Evolutionary conservation across 2,113 vertebrate species (phyloP).

Genomic region (Pogonocichla stellata): DNA sequence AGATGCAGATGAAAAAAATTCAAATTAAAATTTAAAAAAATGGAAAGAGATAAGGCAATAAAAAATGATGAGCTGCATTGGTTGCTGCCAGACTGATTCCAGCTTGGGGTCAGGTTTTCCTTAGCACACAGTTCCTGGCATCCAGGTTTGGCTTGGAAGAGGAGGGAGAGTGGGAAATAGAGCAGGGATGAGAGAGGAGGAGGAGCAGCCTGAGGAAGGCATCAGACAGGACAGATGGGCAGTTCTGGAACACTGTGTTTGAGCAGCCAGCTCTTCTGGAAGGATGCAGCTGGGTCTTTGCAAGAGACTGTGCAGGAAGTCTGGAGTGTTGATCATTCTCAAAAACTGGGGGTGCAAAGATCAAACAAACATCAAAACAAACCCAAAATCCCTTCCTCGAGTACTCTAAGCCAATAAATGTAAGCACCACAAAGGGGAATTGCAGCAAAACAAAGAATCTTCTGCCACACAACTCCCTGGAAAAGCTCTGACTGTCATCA

Average conservation of each 20-base stretch:
- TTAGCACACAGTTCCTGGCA: constrained; percentile 23
- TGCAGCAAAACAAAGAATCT: neutral
- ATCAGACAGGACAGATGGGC: neutral
- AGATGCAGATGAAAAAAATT: neutral
- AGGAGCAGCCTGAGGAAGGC: neutral
- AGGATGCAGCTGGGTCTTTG: neutral
- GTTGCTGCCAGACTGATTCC: constrained; percentile 43
- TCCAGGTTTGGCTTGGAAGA: neutral
- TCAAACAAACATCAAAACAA: neutral
- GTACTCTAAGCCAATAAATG: neutral
- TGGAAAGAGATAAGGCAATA: neutral
- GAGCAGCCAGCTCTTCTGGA: neutral
- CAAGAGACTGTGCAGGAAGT: neutral
- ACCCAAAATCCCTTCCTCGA: neutral
- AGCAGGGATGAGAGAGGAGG: neutral
- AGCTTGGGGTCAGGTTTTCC: constrained; percentile 34
- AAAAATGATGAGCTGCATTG: constrained; percentile 45
- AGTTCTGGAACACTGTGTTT: neutral
- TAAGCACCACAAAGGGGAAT: neutral
- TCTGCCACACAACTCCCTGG: neutral
- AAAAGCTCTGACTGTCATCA: neutral
- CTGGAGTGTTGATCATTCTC: neutral
- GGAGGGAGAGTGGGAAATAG: too few species aligned
- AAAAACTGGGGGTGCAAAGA: neutral
- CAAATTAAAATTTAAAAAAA: neutral